These are phyloP conservation scores for Anarrhichthys ocellatus DNA, from an alignment of 2,113 vertebrate genomes.

Conservation along the genomic window DNA sequence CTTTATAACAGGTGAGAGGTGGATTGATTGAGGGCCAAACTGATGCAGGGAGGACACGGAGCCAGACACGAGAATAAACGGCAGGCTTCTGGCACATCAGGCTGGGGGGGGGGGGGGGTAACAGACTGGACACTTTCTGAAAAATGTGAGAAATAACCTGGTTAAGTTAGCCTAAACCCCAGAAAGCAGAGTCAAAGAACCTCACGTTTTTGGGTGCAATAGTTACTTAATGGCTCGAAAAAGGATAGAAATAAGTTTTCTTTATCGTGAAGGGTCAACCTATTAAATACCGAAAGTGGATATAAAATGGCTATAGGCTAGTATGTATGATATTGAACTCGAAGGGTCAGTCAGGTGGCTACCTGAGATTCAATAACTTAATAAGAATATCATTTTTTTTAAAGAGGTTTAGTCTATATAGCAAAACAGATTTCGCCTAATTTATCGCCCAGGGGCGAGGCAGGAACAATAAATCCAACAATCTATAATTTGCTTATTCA, in stretches of 20 bases:
- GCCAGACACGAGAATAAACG: conserved; percentile 27
- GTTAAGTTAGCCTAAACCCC: background rate
- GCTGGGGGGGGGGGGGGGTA: background rate
- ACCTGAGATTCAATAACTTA: background rate
- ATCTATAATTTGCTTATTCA: background rate
- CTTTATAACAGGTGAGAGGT: conserved; percentile 46
- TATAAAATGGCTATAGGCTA: background rate
- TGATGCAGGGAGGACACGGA: conserved; percentile 46
- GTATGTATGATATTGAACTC: background rate
- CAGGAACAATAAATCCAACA: background rate
- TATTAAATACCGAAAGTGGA: background rate
- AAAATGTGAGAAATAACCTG: background rate
- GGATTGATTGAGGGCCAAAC: conserved; percentile 44
- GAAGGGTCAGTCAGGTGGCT: background rate
- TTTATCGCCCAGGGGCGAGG: background rate
- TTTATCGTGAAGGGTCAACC: background rate
- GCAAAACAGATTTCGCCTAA: background rate
- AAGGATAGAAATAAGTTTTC: background rate
- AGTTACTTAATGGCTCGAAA: background rate
- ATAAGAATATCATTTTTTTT: background rate
- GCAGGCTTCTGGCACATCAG: conserved; percentile 22
- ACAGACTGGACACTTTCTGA: background rate
- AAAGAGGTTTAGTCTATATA: background rate
- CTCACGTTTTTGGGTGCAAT: background rate
- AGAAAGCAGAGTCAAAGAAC: background rate